Evolutionary conservation across 2,888 invertebrate species (phyloP), one percentile per base, ranked within the genome.

Genomic region (Embidobia sp.): DNA sequence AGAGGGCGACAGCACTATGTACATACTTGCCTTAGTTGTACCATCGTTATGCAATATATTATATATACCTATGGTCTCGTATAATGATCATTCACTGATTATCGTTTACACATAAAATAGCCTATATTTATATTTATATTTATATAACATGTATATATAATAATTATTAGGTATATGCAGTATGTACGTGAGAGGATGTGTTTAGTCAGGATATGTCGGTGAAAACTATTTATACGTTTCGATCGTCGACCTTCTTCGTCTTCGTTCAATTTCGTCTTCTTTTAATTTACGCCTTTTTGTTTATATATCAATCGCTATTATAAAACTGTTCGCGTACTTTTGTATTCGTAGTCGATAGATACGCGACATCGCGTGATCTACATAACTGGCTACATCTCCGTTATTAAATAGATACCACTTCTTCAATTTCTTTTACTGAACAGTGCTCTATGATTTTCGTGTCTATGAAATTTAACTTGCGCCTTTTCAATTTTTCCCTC

Each of bases 141-240:
- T n/a, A 33, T 48, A 46, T 61, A 61, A 46, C 35, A 66, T 55
- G 35, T 63, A 80, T 80, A 79, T 82, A 79, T 83, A 80, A 81
- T 85, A 81, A 82, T 79, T 44, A 51, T 78, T 86, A 86, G 82
- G 83, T 85, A 80, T 85, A 88, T 88, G 87, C 86, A 84, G 85
- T 86, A 86, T 87, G 85, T 87, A 84, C 82, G 82, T 85, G 82
- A 85, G 83, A 84, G 85, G 87, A 87, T 87, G 87, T 87, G 87
- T 88, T 86, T 82, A 86, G 85, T 85, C 86, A 88, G 87, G 88
- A 88, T 89, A 89, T 89, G 88, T 89, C 84, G 85, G 86, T 88
- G 87, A 88, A 86, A 88, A 85, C 87, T 87, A 86, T 87, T 79
- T 84, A 83, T 79, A 83, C 69, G 73, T 82, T 81, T 83, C 84